Conservation (phyloP, 2,113 vertebrate genomes). For the Cinclus mexicanus region DNA sequence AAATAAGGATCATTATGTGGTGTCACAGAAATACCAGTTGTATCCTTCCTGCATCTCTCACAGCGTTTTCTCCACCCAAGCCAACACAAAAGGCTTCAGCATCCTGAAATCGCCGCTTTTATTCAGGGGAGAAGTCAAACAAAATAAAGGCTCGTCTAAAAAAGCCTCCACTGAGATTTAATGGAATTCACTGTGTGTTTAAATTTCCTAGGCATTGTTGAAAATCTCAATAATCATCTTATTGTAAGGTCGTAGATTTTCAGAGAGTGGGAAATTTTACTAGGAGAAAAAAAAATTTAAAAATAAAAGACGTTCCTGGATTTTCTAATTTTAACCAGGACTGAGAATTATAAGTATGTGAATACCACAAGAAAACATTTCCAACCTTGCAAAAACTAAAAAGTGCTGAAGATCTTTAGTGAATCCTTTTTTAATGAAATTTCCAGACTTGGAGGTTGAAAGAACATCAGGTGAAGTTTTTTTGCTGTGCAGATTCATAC, state of each 20-base stretch:
- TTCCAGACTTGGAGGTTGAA: constrained; percentile 51
- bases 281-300: neutral
- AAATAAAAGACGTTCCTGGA: neutral
- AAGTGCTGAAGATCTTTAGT: constrained; percentile 10
- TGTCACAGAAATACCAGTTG: neutral
- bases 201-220: constrained; percentile 11
- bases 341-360: constrained; percentile 36
- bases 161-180: neutral
- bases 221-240: constrained; percentile 35
- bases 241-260: neutral
- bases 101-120: neutral
- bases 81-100: neutral
- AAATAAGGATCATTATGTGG: neutral
- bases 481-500: neutral
- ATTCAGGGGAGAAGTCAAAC: neutral
- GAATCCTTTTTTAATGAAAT: constrained; percentile 66
- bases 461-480: constrained; percentile 41
- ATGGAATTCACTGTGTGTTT: constrained; percentile 9
- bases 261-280: constrained; percentile 40
- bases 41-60: neutral
- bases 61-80: neutral
- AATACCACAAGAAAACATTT: constrained; percentile 49
- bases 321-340: constrained; percentile 60
- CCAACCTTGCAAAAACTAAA: constrained; percentile 19
- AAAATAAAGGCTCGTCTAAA: neutral